Conservation (phyloP, 2,888 invertebrate species). For the Apoda limacodes region DNA sequence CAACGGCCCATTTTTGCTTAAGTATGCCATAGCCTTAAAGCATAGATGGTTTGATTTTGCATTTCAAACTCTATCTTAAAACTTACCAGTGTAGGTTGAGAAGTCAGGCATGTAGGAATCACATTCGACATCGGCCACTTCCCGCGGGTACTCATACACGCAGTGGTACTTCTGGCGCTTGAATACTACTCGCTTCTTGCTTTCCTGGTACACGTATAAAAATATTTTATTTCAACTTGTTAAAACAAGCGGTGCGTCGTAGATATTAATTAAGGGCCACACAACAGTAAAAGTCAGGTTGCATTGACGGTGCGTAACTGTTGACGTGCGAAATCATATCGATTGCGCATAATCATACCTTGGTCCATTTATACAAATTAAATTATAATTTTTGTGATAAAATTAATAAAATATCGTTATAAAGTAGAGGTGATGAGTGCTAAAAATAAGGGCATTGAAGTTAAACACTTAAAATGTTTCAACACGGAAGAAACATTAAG, state of each 20-base stretch:
- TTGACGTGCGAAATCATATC: no score
- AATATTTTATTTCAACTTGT: not conserved
- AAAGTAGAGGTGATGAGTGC: no score
- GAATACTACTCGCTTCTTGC: slow-evolving; percentile 81
- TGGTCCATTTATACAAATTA: no score
- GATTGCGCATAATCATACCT: no score
- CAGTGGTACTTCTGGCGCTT: slow-evolving; percentile 87
- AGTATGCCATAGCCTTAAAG: not conserved
- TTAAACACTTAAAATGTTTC: no score
- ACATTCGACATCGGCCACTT: slow-evolving; percentile 58
- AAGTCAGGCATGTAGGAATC: slow-evolving; percentile 56
- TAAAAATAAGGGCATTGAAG: no score
- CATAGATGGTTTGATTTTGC: not conserved
- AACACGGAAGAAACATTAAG: no score
- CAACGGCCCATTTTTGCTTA: no score
- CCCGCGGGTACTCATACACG: slow-evolving; percentile 86
- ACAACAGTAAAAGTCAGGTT: not conserved
- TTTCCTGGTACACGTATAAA: slow-evolving; percentile 47
- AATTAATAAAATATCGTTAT: no score
- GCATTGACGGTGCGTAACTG: not conserved
- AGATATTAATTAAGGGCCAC: not conserved
- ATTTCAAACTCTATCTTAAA: slow-evolving; percentile 3
- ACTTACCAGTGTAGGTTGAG: slow-evolving; percentile 66
- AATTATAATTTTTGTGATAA: no score
- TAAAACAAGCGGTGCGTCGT: no score